Base-by-base conservation (phyloP, 1,140 invertebrate species). In the Zaprionus nigranus region DNA sequence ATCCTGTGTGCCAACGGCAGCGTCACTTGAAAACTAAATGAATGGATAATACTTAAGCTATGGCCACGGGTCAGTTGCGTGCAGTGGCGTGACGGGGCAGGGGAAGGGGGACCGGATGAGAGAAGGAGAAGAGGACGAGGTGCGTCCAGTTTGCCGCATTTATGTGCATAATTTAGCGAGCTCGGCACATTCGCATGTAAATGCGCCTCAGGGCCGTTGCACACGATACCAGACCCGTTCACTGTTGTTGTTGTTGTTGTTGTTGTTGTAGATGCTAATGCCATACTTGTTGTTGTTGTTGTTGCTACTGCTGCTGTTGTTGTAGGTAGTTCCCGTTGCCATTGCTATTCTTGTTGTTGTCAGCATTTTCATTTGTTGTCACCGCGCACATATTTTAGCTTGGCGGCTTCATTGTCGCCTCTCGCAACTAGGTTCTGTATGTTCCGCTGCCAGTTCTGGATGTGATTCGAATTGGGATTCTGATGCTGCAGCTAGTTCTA, bases 81-180 rank as follows among this genome's bases (percentile, higher is more conserved):
- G 36, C 30, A 24, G 12, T 4, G 34, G 22, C 12, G 22, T 36
- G 56, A 12, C 15, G 28, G 5, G 5, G 7, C 6, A 2, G 5
- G 28, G 13, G 34, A 13, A 57, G 54, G 15, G 13, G 46, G n/a
- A 9, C 51, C 26, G 26, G 6, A 28, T 28, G 26, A 6, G 26
- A 5, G 13, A 12, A 2, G 24, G 15, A 24, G 9, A 26, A 53
- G n/a, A 36, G 38, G 26, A 15, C 49, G 53, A 56, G 20, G 30
- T 28, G 30, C 17, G 28, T 28, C 36, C 64, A 59, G 64, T 46
- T 40, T 51, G 43, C 40, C 34, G 64, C 71, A 54, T 67, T 67
- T 74, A 74, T 74, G 75, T 74, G 75, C 75, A 74, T 74, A 78
- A 74, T 74, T 68, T 63, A 78, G 59, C 40, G 43, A 46, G 17